A percentile compares a stretch with the other conserved stretches of the same genome.
Conservation (phyloP, 1,140 invertebrate genomes). For the Drosophila tropicalis region DNA sequence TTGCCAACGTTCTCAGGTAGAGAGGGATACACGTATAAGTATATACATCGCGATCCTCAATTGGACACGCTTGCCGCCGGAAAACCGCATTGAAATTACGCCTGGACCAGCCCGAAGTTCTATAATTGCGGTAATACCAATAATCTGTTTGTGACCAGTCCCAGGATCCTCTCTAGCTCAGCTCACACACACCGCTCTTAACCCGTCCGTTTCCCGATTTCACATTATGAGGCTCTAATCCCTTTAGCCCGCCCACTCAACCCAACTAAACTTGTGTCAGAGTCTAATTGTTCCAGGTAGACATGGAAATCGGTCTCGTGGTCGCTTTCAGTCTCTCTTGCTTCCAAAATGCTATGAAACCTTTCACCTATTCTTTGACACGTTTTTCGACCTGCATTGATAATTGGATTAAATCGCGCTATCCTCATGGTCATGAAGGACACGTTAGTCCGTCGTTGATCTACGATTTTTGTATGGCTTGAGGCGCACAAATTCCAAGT, state of each 20-base stretch:
- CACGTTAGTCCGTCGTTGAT: slow-evolving; percentile 62
- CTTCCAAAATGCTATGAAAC: background rate
- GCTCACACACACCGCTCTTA: background rate
- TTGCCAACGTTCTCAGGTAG: slow-evolving; percentile 40
- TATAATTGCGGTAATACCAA: slow-evolving; percentile 80
- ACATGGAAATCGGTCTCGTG: background rate
- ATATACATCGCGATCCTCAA: slow-evolving; percentile 16
- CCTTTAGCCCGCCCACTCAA: slow-evolving; percentile 42
- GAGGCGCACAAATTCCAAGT: slow-evolving; percentile 68
- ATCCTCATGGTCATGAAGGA: slow-evolving; percentile 6
- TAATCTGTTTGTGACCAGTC: slow-evolving; percentile 68
- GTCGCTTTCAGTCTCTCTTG: background rate
- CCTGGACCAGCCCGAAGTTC: slow-evolving; percentile 72
- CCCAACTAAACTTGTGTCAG: slow-evolving; percentile 54
- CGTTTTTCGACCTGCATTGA: slow-evolving; percentile 52
- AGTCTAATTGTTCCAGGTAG: slow-evolving; percentile 50
- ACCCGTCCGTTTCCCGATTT: slow-evolving; percentile 27
- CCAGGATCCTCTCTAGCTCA: slow-evolving; percentile 12
- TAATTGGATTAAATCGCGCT: slow-evolving; percentile 60
- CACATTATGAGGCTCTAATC: slow-evolving; percentile 51
- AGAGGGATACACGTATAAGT: background rate
- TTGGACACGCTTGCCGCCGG: slow-evolving; percentile 63
- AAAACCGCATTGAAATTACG: slow-evolving; percentile 80
- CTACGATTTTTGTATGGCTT: slow-evolving; percentile 63
- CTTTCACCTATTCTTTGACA: slow-evolving; percentile 24